These are phyloP conservation scores for Nibea albiflora DNA, from an alignment of 2,113 vertebrate species.

Conservation along the genomic window DNA sequence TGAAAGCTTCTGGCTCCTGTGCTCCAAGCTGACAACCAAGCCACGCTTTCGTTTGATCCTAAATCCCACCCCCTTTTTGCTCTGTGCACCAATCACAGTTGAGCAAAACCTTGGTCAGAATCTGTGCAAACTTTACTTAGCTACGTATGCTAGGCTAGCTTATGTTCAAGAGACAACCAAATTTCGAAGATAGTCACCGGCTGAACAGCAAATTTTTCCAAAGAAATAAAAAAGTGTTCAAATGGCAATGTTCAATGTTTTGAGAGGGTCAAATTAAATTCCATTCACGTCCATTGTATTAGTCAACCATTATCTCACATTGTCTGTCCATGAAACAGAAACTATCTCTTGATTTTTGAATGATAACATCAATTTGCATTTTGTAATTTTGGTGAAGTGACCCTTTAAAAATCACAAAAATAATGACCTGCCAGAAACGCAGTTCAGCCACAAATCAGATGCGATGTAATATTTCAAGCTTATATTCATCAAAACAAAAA, in stretches of 20 bases:
- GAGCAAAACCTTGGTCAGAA: too few species aligned
- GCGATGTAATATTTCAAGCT: background rate
- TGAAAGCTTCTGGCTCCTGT: background rate
- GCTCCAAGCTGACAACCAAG: background rate
- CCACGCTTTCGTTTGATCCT: background rate
- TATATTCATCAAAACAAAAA: slow-evolving; percentile 9
- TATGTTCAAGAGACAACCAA: too few species aligned
- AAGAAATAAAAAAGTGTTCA: background rate
- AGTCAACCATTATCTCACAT: background rate
- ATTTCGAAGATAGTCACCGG: too few species aligned
- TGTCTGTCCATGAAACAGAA: background rate
- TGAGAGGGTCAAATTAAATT: background rate
- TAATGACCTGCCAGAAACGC: background rate
- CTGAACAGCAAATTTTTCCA: too few species aligned
- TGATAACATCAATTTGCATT: background rate
- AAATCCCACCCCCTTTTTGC: too few species aligned
- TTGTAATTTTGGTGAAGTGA: background rate
- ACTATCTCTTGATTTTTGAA: background rate
- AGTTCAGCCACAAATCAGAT: background rate
- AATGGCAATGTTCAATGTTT: background rate
- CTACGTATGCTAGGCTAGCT: too few species aligned
- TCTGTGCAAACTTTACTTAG: too few species aligned
- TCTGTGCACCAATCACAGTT: too few species aligned
- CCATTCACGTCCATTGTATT: background rate
- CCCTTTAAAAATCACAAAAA: background rate